Base-by-base conservation (phyloP, 2,888 invertebrate genomes). In the Pristionchus fissidentatus region DNA sequence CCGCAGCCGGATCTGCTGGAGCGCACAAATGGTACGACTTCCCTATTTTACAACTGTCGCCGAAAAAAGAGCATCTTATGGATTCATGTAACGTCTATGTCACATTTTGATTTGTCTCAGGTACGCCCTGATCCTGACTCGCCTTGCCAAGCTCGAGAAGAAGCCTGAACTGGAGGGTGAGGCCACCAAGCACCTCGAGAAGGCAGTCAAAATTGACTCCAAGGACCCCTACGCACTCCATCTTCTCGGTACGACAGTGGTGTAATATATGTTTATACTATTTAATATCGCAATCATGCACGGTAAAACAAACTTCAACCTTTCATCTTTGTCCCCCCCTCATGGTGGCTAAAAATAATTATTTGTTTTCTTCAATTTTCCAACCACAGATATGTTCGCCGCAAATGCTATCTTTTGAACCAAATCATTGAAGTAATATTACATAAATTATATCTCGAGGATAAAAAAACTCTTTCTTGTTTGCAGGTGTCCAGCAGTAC, bases 11-110 rank as follows among this genome's bases (percentile, higher is more conserved):
- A 75, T 78, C 70, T n/a, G 89, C 90, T 32, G 90, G 90, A 73
- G 89, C 88, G 7, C 89, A 90, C 87, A 90, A 90, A 81, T 90
- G 90, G 90, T 89, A 41, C 13, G 83, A 70, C 3, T 29, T 70
- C 19, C 10, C 10, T 49, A 19, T 49, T 49, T 15, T 15, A 49
- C 19, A 10, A 49, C 49, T 75, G 10, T n/a, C 26, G 29, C 2
- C 10, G n/a, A 75, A 38, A 29, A 29, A 0, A 3, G 26, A n/a
- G 35, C n/a, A 62, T 62, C 32, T 62, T 62, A 29, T 62, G 29
- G 29, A 13, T 13, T 29, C 5, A 62, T 29, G 29, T 62, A 35
- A 5, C 13, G 32, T 29, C 66, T 46, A 19, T 75, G 60, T 8
- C 19, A 29, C 29, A 5, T 62, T 3, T 35, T 75, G n/a, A n/a